Percentiles rank a stretch among this genome's conserved stretches.
Conservation (phyloP, 2,888 invertebrate species). For the Mythimna impura region DNA sequence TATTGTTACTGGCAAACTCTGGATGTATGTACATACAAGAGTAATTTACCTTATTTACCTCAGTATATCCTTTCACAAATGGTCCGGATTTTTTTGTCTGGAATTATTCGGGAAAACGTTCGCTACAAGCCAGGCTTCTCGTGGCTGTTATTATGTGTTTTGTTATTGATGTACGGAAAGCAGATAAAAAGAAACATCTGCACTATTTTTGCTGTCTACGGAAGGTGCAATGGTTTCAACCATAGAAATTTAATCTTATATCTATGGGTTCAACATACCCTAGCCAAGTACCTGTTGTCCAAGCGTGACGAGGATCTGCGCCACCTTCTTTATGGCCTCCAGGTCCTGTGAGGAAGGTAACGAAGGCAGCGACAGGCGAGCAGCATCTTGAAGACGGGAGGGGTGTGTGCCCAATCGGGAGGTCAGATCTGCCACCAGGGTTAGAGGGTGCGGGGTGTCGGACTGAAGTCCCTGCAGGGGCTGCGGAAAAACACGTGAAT, state of each 20-base stretch:
- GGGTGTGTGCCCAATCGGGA: slow-evolving; percentile 68
- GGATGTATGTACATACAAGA: neutral
- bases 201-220: neutral
- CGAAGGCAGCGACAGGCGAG: slow-evolving; percentile 70
- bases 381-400: slow-evolving; percentile 66
- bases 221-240: neutral
- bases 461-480: slow-evolving; percentile 28
- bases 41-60: slow-evolving; percentile 1
- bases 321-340: slow-evolving; percentile 83
- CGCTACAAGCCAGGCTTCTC: neutral
- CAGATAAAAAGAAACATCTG: neutral
- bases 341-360: slow-evolving; percentile 79
- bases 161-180: neutral
- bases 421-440: slow-evolving; percentile 70
- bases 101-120: neutral
- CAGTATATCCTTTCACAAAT: slow-evolving; percentile 4
- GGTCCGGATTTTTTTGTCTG: neutral
- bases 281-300: slow-evolving; percentile 82
- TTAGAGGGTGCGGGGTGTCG: slow-evolving; percentile 55
- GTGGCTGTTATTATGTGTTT: neutral
- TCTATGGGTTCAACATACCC: slow-evolving; percentile 9
- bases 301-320: slow-evolving; percentile 82
- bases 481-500: slow-evolving; percentile 8
- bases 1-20: slow-evolving; percentile 21
- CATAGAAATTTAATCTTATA: too few species aligned